phyloP scores from a whole-genome alignment of 2,797 vertebrate species.

The Acanthurus leucopareius region DNA sequence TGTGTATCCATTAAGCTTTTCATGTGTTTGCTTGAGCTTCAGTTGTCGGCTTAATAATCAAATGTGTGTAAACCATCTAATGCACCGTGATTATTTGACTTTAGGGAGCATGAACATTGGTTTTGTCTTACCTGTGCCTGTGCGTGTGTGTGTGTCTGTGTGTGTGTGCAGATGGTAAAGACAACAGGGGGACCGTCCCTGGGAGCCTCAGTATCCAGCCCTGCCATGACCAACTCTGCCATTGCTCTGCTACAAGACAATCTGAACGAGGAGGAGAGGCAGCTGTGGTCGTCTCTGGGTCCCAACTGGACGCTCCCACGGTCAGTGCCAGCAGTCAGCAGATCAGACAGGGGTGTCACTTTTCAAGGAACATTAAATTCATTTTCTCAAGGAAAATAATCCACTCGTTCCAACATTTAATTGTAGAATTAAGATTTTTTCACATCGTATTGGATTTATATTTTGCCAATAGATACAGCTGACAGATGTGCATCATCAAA shows the following conservation, averaged over 20 bases:
- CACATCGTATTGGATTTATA: not conserved
- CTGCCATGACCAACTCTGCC: slow-evolving; percentile 88
- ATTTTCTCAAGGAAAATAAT: not conserved
- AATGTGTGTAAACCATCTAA: not conserved
- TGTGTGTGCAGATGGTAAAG: slow-evolving; percentile 86
- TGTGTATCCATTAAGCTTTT: not conserved
- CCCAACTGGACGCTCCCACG: slow-evolving; percentile 88
- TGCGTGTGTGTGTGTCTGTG: slow-evolving; percentile 26
- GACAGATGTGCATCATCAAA: not conserved
- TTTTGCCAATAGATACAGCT: not conserved
- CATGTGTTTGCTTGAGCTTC: not conserved
- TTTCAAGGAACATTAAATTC: not conserved
- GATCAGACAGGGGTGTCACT: not conserved
- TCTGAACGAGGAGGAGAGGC: slow-evolving; percentile 83
- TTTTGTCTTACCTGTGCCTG: slow-evolving; percentile 19
- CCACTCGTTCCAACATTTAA: too few species aligned
- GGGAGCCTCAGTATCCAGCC: slow-evolving; percentile 82
- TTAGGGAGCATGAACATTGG: not conserved
- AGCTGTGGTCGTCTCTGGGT: slow-evolving; percentile 89
- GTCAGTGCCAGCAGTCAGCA: slow-evolving; percentile 72
- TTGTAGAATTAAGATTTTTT: too few species aligned
- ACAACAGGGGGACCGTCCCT: slow-evolving; percentile 87
- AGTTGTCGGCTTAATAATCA: not conserved
- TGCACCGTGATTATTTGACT: not conserved
- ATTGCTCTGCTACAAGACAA: slow-evolving; percentile 85